Evolutionary conservation across 2,888 invertebrate genomes (phyloP).

Genomic region (Aethes cnicana): DNA sequence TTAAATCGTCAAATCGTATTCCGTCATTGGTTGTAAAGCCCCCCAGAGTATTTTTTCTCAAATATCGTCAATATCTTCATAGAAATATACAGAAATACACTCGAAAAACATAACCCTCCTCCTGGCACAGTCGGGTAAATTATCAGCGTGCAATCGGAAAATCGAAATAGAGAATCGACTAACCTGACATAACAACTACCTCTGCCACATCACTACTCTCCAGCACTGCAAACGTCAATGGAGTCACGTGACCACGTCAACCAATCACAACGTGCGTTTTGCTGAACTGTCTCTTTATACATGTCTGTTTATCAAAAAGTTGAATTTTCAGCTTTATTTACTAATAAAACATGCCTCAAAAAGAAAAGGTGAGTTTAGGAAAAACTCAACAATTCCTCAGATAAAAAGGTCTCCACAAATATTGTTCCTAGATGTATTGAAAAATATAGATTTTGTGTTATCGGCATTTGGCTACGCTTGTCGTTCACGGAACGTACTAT

Average conservation of each 20-base stretch:
- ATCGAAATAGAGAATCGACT: slow-evolving; percentile 16
- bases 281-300: slow-evolving; percentile 34
- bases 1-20: no score
- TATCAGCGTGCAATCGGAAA: no score
- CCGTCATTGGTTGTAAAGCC: no score
- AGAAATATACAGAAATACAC: no score
- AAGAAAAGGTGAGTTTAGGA: slow-evolving; percentile 60
- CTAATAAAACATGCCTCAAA: slow-evolving; percentile 61
- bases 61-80: no score
- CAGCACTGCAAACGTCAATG: slow-evolving; percentile 57
- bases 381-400: slow-evolving; percentile 34
- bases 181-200: not conserved
- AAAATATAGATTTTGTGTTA: slow-evolving; percentile 47
- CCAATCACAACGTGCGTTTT: slow-evolving; percentile 46
- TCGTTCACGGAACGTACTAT: slow-evolving; percentile 50
- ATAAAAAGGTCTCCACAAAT: slow-evolving; percentile 21
- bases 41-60: no score
- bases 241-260: slow-evolving; percentile 54
- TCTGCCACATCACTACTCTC: slow-evolving; percentile 35
- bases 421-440: slow-evolving; percentile 26
- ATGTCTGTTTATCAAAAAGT: slow-evolving; percentile 56
- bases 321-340: slow-evolving; percentile 58
- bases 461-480: slow-evolving; percentile 61
- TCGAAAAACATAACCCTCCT: no score
- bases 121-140: no score